Evolutionary conservation across 2,797 vertebrate species (phyloP), one percentile per base, ranked within the genome.

Genomic region (Eidolon dupreanum): DNA sequence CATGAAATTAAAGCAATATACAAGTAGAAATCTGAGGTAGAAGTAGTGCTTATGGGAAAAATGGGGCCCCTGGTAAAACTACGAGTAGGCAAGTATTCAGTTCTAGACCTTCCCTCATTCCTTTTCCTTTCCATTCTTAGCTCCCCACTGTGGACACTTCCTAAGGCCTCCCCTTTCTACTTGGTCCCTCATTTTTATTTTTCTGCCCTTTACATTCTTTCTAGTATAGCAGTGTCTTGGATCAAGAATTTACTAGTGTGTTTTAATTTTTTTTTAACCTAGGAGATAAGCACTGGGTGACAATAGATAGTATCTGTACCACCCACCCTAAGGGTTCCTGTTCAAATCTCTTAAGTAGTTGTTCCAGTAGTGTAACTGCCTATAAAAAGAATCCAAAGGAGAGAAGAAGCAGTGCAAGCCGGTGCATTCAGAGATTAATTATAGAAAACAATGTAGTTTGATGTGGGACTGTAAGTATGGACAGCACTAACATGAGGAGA

Each of bases 1-100:
- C 12, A 6, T 73, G 26, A 96, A 92, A 86, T 70, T 78, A 82
- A 95, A 90, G 9, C 22, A 93, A 51, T 85, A 65, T 6, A 88
- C 71, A 71, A 74, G 24, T 33, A 95, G 70, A 93, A 93, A 57
- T 75, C 26, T 93, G 36, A 90, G 46, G 59, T 84, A 31, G 73
- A 75, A 63, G 4, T 65, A 79, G 31, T 16, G 4, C 3, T 49
- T 88, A 55, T 31, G 13, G 11, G 16, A 75, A 71, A 43, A 57
- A 74, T 24, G 6, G 12, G 26, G 15, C 33, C 8, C 41, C 22
- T 70, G n/a, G 19, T 59, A 74, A 90, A 83, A 57, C 1, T 19
- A 6, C 28, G 11, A 31, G 3, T 74, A 19, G 20, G 9, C 4
- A 68, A 43, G 2, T 46, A 22, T 70, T 81, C 33, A 90, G 31